These are phyloP conservation scores for Enteromius trimaculatus DNA, from an alignment of 2,797 vertebrate genomes.

Conservation along the genomic window DNA sequence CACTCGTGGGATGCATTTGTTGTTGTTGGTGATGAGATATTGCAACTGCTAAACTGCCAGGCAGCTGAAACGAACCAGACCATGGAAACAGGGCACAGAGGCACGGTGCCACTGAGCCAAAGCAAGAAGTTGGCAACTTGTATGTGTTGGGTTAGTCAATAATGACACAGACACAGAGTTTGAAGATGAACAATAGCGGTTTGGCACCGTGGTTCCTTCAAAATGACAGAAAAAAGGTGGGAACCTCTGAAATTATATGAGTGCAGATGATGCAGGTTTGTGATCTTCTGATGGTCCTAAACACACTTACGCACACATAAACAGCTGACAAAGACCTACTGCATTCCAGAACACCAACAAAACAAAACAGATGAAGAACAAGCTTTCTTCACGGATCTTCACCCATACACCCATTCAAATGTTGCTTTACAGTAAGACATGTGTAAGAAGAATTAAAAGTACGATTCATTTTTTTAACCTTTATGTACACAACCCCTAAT, in stretches of 20 bases:
- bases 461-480: background rate
- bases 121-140: constrained; percentile 20
- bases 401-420: constrained; percentile 14
- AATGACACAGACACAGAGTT: background rate
- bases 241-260: background rate
- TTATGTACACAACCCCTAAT: background rate
- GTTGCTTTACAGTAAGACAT: background rate
- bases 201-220: background rate
- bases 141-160: background rate
- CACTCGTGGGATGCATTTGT: background rate
- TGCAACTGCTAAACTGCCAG: background rate
- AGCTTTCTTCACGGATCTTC: background rate
- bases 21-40: constrained; percentile 3
- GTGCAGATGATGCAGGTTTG: constrained; percentile 1
- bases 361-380: constrained; percentile 12
- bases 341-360: background rate
- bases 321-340: background rate
- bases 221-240: background rate
- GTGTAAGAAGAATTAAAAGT: too few relatives aligned
- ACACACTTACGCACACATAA: background rate
- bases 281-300: background rate
- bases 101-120: background rate
- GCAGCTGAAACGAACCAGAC: constrained; percentile 29
- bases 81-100: constrained; percentile 27
- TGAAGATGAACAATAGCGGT: background rate